Evolutionary conservation across 1,140 invertebrate genomes (phyloP).

Genomic region (Piezodorus guildinii): DNA sequence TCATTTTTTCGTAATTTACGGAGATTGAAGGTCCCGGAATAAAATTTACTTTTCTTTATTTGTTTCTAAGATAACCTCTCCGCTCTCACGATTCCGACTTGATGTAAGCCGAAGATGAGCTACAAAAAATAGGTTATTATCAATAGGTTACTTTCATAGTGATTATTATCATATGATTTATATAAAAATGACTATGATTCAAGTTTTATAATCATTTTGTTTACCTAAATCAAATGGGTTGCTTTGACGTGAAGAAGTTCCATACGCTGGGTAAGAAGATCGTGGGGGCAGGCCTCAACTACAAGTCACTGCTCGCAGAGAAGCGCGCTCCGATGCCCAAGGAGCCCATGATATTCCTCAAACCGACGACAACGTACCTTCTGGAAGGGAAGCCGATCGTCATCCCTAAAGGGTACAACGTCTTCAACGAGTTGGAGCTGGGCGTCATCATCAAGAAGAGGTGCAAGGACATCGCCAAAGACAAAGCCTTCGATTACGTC

Average conservation of each 20-base stretch:
- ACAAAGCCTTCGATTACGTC: conserved; percentile 48
- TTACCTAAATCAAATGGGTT: too few relatives aligned
- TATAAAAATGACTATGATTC: too few relatives aligned
- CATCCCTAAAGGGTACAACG: conserved; percentile 49
- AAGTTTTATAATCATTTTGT: too few relatives aligned
- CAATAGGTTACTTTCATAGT: too few relatives aligned
- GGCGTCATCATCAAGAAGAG: conserved; percentile 54
- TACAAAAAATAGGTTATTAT: too few relatives aligned
- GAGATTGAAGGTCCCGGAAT: too few relatives aligned
- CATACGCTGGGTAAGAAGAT: conserved; percentile 7
- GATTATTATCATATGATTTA: too few relatives aligned
- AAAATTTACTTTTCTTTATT: too few relatives aligned
- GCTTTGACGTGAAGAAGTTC: neutral
- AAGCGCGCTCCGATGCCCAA: conserved; percentile 49
- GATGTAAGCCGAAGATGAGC: too few relatives aligned
- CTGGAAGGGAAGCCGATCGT: conserved; percentile 49
- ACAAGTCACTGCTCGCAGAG: conserved; percentile 36
- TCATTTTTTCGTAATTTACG: too few relatives aligned
- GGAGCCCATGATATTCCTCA: conserved; percentile 61
- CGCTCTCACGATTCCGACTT: too few relatives aligned
- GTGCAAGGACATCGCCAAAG: conserved; percentile 43
- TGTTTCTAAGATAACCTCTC: too few relatives aligned
- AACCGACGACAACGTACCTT: conserved; percentile 56
- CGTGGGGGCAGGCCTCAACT: conserved; percentile 6
- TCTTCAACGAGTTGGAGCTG: conserved; percentile 71